Percentiles rank a stretch among this genome's conserved stretches.
phyloP scores from a whole-genome alignment of 2,797 vertebrate species.

The Xenopus petersii region DNA sequence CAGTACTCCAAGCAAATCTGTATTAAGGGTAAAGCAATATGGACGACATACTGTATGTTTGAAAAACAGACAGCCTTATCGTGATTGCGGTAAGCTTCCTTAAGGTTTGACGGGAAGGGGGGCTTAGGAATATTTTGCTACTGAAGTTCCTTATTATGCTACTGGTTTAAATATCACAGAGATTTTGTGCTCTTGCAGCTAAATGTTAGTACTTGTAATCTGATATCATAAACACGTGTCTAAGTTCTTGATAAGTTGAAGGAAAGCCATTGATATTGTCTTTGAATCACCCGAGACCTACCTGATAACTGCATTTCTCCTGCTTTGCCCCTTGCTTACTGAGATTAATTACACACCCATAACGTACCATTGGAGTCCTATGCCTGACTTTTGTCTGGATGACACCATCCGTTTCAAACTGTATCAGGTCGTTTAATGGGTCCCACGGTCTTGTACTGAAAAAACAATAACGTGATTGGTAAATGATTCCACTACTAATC shows the following conservation, averaged over 20 bases:
- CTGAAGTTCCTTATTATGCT: too few species aligned
- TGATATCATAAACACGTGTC: conserved; percentile 32
- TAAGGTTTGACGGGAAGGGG: too few species aligned
- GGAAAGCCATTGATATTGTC: conserved; percentile 24
- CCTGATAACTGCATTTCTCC: conserved; percentile 71
- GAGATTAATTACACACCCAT: conserved; percentile 78
- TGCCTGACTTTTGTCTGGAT: conserved; percentile 97
- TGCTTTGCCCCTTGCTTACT: conserved; percentile 71
- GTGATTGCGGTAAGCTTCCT: too few species aligned
- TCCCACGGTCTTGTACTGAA: conserved; percentile 95
- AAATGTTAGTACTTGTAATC: conserved; percentile 29
- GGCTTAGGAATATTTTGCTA: too few species aligned
- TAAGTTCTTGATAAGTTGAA: conserved; percentile 39
- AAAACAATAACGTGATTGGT: neutral
- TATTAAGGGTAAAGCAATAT: too few species aligned
- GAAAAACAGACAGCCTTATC: too few species aligned
- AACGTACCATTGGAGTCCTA: conserved; percentile 96
- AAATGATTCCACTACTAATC: neutral
- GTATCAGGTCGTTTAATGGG: conserved; percentile 94
- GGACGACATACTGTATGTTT: too few species aligned
- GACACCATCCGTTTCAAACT: conserved; percentile 93
- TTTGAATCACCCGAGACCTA: conserved; percentile 58
- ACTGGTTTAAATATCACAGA: too few species aligned
- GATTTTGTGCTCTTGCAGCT: conserved; percentile 1
- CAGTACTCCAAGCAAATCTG: too few species aligned